These are phyloP conservation scores for Calliopum simillimum DNA, from an alignment of 2,888 invertebrate genomes.

Conservation along the genomic window DNA sequence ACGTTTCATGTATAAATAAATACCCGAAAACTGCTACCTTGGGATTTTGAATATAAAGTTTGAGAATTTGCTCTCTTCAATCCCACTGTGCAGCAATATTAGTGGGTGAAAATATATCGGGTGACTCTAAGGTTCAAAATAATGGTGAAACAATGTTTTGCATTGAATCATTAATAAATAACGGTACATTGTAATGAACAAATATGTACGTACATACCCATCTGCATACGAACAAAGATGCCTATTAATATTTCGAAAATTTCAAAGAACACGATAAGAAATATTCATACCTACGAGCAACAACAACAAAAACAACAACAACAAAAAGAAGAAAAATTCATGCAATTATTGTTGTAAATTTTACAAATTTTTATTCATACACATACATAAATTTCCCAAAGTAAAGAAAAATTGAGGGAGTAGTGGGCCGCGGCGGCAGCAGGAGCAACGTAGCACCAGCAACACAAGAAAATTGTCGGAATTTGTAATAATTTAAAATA, in stretches of 20 bases:
- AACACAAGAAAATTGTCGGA: constrained; percentile 8
- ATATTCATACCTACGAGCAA: constrained; percentile 36
- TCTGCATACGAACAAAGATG: not conserved
- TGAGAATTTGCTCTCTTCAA: no score
- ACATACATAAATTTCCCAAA: not conserved
- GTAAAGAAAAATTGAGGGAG: not conserved
- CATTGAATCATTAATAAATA: constrained; percentile 25
- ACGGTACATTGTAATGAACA: constrained; percentile 24
- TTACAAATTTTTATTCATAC: constrained; percentile 13
- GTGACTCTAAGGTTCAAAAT: not conserved
- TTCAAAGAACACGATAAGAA: not conserved
- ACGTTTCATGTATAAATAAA: no score
- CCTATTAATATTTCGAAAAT: constrained; percentile 20
- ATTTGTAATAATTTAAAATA: constrained; percentile 22
- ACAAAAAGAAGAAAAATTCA: constrained; percentile 13
- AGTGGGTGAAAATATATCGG: no score
- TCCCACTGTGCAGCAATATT: no score
- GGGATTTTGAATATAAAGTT: no score
- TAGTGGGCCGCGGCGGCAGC: not conserved
- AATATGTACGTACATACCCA: constrained; percentile 38
- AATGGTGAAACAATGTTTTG: constrained; percentile 10
- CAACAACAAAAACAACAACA: constrained; percentile 38
- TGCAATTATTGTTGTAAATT: constrained; percentile 24
- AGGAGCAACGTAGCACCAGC: constrained; percentile 9
- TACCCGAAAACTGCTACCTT: no score